A percentile compares a stretch with the other conserved stretches of the same genome.
These are phyloP conservation scores for Eremophila alpestris DNA, from an alignment of 2,797 vertebrate genomes.

Conservation along the genomic window DNA sequence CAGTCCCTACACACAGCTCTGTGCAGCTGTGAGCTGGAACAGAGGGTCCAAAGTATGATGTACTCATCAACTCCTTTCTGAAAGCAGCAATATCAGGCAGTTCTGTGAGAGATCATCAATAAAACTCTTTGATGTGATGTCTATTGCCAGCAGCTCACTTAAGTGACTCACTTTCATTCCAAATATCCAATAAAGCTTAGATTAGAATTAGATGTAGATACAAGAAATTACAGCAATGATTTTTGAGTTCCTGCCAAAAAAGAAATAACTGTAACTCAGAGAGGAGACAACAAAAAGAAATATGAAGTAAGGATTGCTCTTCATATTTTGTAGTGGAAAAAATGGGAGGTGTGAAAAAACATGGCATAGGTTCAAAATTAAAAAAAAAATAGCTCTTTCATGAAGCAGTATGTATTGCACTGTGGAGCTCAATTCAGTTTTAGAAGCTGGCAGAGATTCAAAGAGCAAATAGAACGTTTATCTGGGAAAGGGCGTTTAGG, in stretches of 20 bases:
- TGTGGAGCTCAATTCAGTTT: neutral
- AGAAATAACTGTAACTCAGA: neutral
- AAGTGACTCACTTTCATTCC: neutral
- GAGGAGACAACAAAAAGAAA: neutral
- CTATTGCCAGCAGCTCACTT: neutral
- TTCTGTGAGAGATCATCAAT: neutral
- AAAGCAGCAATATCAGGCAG: neutral
- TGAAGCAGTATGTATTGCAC: neutral
- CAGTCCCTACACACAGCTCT: neutral
- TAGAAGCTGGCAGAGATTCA: neutral
- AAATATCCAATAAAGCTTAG: neutral
- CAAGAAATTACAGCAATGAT: neutral
- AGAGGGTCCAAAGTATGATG: neutral
- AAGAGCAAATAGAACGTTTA: neutral
- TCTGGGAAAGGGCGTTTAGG: neutral
- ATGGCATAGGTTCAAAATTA: neutral
- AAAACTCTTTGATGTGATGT: neutral
- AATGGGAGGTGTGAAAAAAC: neutral
- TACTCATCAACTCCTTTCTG: neutral
- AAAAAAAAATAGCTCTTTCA: neutral
- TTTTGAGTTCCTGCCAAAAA: neutral
- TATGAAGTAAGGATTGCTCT: fast-evolving
- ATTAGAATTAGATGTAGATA: neutral
- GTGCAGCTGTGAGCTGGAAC: neutral
- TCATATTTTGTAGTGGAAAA: neutral